Evolutionary conservation across 2,888 invertebrate species (phyloP).

Genomic region (Tachina lurida): DNA sequence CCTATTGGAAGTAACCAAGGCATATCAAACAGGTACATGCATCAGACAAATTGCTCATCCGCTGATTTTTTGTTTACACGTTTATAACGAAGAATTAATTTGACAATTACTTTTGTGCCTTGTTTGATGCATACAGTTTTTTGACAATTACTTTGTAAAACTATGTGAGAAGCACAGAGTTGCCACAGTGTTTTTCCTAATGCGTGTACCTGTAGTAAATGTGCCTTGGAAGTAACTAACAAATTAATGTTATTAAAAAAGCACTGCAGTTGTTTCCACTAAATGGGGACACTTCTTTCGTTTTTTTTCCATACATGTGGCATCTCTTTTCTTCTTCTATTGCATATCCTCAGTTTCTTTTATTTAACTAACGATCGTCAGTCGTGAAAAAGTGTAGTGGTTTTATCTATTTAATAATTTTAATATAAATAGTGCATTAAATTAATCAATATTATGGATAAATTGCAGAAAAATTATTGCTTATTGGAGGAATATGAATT

Average conservation of each 20-base stretch:
- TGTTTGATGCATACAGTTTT: too few relatives aligned
- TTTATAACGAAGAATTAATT: too few relatives aligned
- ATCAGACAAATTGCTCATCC: too few relatives aligned
- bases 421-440: not conserved
- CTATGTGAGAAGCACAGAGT: too few relatives aligned
- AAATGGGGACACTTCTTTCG: not conserved
- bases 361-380: not conserved
- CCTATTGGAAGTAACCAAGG: too few relatives aligned
- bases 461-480: not conserved
- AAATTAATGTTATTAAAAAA: not conserved
- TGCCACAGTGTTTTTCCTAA: too few relatives aligned
- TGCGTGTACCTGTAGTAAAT: too few relatives aligned
- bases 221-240: too few relatives aligned
- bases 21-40: too few relatives aligned
- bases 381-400: not conserved
- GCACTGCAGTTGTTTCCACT: not conserved
- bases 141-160: too few relatives aligned
- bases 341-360: conserved; percentile 18
- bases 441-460: not conserved
- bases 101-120: too few relatives aligned
- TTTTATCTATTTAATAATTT: conserved; percentile 2
- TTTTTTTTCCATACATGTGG: not conserved
- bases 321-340: conserved; percentile 10
- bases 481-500: not conserved
- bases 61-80: too few relatives aligned